phyloP scores from a whole-genome alignment of 2,113 vertebrate genomes.

The Otolemur garnettii region DNA sequence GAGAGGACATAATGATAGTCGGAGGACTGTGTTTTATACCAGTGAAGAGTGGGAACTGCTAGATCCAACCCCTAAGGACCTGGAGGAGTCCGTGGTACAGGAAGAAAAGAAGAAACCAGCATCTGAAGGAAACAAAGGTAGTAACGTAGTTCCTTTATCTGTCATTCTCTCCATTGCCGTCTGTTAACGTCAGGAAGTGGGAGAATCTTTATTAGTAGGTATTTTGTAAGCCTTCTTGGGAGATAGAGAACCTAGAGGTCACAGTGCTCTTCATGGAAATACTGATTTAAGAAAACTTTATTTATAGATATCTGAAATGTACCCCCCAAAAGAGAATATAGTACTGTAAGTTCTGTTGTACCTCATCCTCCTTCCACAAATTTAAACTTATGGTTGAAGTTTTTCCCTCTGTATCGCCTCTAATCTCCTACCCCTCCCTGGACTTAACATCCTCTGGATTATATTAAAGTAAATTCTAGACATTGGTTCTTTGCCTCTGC shows the following conservation, averaged over 20 bases:
- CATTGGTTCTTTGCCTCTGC: too few relatives aligned
- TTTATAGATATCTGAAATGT: not conserved
- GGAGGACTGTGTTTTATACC: slow-evolving; percentile 95
- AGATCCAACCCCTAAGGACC: slow-evolving; percentile 92
- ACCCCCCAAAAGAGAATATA: not conserved
- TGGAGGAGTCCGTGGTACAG: slow-evolving; percentile 88
- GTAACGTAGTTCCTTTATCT: accelerated
- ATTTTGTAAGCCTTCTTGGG: not conserved
- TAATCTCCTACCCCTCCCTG: not conserved
- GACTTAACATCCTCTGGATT: too few relatives aligned
- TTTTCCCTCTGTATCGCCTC: not conserved
- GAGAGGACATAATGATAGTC: slow-evolving; percentile 89
- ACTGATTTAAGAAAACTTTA: not conserved
- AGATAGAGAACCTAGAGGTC: not conserved
- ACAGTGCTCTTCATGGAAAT: not conserved
- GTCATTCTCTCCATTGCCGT: accelerated
- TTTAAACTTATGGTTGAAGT: not conserved
- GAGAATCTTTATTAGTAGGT: not conserved
- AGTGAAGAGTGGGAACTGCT: slow-evolving; percentile 97
- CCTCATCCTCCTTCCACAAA: not conserved
- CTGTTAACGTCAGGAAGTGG: accelerated
- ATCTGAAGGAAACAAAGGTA: slow-evolving; percentile 91
- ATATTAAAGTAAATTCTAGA: not conserved
- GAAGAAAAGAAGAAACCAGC: slow-evolving; percentile 87
- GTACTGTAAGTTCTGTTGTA: not conserved